phyloP scores from a whole-genome alignment of 1,140 invertebrate species.

The Lycorma delicatula region DNA sequence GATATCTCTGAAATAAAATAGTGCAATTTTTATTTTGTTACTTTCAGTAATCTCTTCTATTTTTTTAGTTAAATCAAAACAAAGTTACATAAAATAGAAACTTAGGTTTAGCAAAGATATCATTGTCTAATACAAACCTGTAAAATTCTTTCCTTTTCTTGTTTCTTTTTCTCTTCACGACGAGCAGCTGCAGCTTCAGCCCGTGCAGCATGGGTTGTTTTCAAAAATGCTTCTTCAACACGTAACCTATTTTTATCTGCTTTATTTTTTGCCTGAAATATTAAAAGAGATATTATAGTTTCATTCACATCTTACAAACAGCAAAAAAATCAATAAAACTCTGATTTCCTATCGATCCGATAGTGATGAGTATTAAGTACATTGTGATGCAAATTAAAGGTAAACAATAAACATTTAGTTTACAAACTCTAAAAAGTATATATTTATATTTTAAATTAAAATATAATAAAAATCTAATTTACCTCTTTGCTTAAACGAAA shows the following conservation, averaged over 20 bases:
- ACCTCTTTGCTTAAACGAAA: conserved; percentile 89
- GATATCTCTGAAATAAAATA: too few relatives aligned
- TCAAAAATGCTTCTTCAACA: conserved; percentile 86
- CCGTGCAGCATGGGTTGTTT: conserved; percentile 84
- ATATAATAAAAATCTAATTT: too few relatives aligned
- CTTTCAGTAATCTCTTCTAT: too few relatives aligned
- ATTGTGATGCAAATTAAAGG: background rate
- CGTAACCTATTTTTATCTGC: conserved; percentile 87
- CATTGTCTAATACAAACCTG: conserved; percentile 53
- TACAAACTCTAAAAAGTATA: conserved; percentile 8
- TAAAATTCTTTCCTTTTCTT: conserved; percentile 82
- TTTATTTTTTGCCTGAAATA: conserved; percentile 65
- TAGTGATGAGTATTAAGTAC: too few relatives aligned
- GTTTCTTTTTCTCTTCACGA: conserved; percentile 77
- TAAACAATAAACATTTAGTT: background rate
- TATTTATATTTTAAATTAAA: conserved; percentile 11
- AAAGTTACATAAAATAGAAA: too few relatives aligned
- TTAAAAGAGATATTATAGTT: too few relatives aligned
- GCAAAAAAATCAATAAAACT: too few relatives aligned
- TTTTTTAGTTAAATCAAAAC: too few relatives aligned
- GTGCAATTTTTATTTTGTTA: too few relatives aligned
- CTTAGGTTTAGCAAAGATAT: too few relatives aligned
- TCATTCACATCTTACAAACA: too few relatives aligned
- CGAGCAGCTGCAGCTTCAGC: conserved; percentile 76
- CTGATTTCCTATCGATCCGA: too few relatives aligned